Base-by-base conservation (phyloP, 2,113 vertebrate species). In the Limnothrissa miodon region DNA sequence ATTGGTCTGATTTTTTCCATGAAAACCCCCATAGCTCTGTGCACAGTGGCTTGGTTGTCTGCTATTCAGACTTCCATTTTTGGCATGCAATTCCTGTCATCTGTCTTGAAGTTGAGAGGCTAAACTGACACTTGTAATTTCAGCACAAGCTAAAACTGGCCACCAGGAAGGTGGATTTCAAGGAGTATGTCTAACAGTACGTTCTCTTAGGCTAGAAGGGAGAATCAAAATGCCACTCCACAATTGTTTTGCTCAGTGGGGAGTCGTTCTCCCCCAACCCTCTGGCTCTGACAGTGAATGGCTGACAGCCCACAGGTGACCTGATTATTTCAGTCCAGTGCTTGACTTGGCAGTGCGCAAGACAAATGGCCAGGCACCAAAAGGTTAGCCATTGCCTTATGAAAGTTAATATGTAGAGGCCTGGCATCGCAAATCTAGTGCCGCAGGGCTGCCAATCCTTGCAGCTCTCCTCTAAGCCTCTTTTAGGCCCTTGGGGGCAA, bases 351-450 rank as follows among this genome's bases (percentile, higher is more conserved):
- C 59, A 42, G 84, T 45, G 0, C 88, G 84, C 90, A 92, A 93
- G 92, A 89, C 93, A 91, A 95, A 92, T 92, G 88, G 87, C 92
- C 90, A 90, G 88, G 90, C 89, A 92, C 91, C 91, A 87, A 84
- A 92, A 91, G 88, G 87, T 93, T 94, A 90, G 94, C 91, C 88
- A 85, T 86, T 78, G 66, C 66, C 66, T 74, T 92, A 87, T 0
- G 90, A 94, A 94, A 94, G 88, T 91, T 93, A 93, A 95, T 90
- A 92, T 90, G 88, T 85, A 90, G 86, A 84, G 90, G 87, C 66
- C 62, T 79, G 80, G 85, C 88, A 86, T 44, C 21, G 87, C 87
- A 78, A 85, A 86, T 88, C 87, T 89, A 85, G 89, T 85, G 83
- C 86, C 89, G 86, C 89, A 85, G 89, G 84, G 74, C 56, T 87